Conservation (phyloP, 2,113 vertebrate genomes). For the Gymnorhina tibicen region DNA sequence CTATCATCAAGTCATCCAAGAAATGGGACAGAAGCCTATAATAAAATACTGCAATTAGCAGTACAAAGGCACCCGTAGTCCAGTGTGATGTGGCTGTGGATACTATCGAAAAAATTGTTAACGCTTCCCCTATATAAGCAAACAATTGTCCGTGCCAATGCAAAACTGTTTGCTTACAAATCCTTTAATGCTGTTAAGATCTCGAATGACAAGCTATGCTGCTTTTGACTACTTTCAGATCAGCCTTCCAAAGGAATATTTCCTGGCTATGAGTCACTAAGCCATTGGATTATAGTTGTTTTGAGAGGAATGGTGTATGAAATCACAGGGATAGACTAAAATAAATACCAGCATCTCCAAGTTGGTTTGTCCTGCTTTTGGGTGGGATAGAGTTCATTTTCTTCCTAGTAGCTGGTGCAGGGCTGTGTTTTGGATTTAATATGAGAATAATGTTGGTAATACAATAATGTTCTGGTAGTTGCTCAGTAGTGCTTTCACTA, state of each 20-base stretch:
- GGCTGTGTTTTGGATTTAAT: not conserved
- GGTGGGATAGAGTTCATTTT: not conserved
- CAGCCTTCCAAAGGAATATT: not conserved
- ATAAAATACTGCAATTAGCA: conserved; percentile 58
- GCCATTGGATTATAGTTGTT: not conserved
- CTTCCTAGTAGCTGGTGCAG: not conserved
- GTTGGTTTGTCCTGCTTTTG: not conserved
- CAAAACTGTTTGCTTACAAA: conserved; percentile 33
- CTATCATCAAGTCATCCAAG: not conserved
- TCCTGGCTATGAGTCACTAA: not conserved
- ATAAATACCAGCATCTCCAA: not conserved
- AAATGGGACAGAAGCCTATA: not conserved
- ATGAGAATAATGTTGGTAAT: not conserved
- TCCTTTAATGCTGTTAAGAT: conserved; percentile 59
- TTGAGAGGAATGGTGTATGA: not conserved
- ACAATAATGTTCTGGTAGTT: not conserved
- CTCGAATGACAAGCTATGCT: conserved; percentile 43
- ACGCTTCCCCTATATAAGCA: conserved; percentile 34
- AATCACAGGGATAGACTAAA: not conserved
- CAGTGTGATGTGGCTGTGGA: conserved; percentile 7
- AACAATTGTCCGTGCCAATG: conserved; percentile 19
- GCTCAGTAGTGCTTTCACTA: no score
- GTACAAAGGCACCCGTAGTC: conserved; percentile 2
- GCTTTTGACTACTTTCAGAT: not conserved
- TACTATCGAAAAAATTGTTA: conserved; percentile 49